Base-by-base conservation (phyloP, 1,140 invertebrate genomes). In the Drosophila bipectinata region DNA sequence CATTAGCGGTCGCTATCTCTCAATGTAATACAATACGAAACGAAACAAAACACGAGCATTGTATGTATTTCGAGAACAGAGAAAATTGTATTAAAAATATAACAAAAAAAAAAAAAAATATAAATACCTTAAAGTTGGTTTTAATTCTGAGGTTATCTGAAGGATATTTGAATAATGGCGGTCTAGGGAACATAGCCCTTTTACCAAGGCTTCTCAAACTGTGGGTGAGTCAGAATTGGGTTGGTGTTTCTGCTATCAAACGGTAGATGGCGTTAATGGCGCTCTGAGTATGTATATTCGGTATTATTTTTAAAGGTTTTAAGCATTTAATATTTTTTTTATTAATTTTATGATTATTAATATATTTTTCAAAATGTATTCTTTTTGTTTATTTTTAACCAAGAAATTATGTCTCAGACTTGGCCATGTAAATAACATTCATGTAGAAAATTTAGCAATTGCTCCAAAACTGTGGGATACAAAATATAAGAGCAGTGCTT, bases 71-170 rank as follows among this genome's bases (percentile, higher is more conserved):
- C 72, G 56, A 74, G 60, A 73, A 74, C 37, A 74, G 64, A 66
- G 48, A 75, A 67, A 66, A 75, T 57, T 57, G 54, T 72, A 72
- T 75, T 75, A 75, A 75, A 72, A 73, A 73, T 45, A 74, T 48
- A 34, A 52, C 44, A 47, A 48, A 47, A 9, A n/a, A 14, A 9
- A n/a, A 14, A 10, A 34, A 47, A 15, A 15, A 18, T 18, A 18
- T 15, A 26, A 47, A 47, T 28, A 34, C 5, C 24, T 7, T 1
- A 24, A 26, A 26, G 12, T 3, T 12, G 34, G 12, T 37, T 37
- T 12, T 37, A 37, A 6, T 37, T 12, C n/a, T 15, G 10, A 32
- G 7, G 9, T 32, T 32, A 32, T 10, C 30, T 3, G 10, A 0
- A 3, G 34, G 34, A 12, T 12, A 4, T 3, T 37, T 4, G 10